Conservation (phyloP, 2,113 vertebrate species). For the Plecturocebus donacophilus region DNA sequence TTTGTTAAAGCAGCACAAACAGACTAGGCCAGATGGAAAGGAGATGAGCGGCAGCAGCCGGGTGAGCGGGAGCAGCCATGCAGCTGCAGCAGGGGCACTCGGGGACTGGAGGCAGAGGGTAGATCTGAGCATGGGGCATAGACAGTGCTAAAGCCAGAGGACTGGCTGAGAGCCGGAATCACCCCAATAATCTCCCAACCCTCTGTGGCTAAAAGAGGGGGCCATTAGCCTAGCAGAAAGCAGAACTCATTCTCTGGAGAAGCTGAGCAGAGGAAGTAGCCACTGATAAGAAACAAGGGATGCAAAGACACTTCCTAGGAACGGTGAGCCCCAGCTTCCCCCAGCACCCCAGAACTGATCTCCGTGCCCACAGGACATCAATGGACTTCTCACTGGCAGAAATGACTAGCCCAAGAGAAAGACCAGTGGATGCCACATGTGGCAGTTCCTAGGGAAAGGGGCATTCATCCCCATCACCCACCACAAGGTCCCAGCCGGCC, state of each 20-base stretch:
- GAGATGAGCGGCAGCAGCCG: not conserved
- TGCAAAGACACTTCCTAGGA: not conserved
- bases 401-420: not conserved
- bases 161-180: not conserved
- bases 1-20: not conserved
- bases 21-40: not conserved
- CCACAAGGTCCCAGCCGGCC: too few species aligned
- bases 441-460: not conserved
- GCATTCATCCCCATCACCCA: not conserved
- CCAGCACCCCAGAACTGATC: too few species aligned
- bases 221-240: rapidly evolving
- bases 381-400: not conserved
- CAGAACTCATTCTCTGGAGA: not conserved
- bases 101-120: rapidly evolving
- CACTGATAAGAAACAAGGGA: rapidly evolving
- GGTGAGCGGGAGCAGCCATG: rapidly evolving
- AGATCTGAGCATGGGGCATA: rapidly evolving
- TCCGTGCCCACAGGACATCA: rapidly evolving
- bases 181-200: not conserved
- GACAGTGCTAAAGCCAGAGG: not conserved
- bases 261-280: not conserved
- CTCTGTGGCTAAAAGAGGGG: not conserved
- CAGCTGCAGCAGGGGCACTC: rapidly evolving
- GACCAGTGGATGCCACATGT: rapidly evolving
- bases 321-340: too few species aligned